Conservation (phyloP, 2,888 invertebrate species). For the Lithosia quadra region DNA sequence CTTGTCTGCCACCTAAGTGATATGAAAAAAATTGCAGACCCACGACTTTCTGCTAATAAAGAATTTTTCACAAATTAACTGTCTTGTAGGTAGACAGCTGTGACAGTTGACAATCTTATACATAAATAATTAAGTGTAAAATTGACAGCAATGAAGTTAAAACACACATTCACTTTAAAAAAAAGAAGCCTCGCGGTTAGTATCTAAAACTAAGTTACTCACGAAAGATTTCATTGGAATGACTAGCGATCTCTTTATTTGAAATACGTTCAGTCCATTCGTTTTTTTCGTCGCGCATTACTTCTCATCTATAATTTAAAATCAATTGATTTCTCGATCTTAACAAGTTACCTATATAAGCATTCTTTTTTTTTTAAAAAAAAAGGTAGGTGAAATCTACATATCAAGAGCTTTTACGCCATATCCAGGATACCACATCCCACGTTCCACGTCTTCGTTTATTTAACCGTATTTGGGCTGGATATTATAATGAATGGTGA, state of each 20-base stretch:
- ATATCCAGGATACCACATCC: too few species aligned
- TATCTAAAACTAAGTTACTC: background rate
- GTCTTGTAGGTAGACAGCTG: too few species aligned
- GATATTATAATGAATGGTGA: too few species aligned
- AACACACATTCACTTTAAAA: background rate
- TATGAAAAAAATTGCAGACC: background rate
- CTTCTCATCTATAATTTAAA: background rate
- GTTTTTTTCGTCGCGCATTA: background rate
- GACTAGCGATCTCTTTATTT: background rate
- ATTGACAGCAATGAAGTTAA: background rate
- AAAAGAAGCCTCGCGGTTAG: background rate
- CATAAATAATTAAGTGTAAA: too few species aligned
- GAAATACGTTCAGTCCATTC: background rate
- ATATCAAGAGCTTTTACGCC: too few species aligned
- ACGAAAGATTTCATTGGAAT: background rate
- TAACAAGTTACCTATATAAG: background rate
- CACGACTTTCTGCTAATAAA: background rate
- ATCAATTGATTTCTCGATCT: background rate
- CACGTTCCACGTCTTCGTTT: too few species aligned
- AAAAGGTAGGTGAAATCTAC: too few species aligned
- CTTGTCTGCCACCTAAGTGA: too few species aligned
- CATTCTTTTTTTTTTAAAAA: too few species aligned
- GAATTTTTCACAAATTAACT: background rate
- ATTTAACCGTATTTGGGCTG: too few species aligned
- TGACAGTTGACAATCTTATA: too few species aligned